Percentiles rank a stretch among this genome's conserved stretches.
These are phyloP conservation scores for Shinisaurus crocodilurus DNA, from an alignment of 2,113 vertebrate genomes.

Conservation along the genomic window DNA sequence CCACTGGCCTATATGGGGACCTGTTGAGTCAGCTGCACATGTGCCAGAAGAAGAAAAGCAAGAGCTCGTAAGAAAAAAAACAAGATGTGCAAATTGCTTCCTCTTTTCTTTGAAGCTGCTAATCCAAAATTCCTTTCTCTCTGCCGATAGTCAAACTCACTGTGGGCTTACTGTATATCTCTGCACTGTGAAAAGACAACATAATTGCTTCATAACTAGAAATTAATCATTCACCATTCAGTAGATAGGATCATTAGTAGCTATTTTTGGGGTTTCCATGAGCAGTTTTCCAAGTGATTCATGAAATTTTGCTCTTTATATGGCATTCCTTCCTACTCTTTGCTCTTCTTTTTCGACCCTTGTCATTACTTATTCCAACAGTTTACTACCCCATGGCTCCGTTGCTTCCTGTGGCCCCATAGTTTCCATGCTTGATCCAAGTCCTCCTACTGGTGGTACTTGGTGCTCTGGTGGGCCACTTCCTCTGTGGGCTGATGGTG, in stretches of 20 bases:
- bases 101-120: neutral
- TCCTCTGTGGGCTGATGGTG: neutral
- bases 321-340: conserved; percentile 46
- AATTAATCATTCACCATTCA: conserved; percentile 31
- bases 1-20: neutral
- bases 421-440: neutral
- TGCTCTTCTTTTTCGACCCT: neutral
- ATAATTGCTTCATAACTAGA: conserved; percentile 6
- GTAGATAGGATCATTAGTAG: neutral
- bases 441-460: neutral
- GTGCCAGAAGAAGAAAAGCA: neutral
- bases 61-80: neutral
- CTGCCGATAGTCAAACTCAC: neutral
- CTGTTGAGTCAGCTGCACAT: neutral
- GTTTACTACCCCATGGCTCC: neutral
- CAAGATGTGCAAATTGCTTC: conserved; percentile 17
- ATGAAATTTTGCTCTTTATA: neutral
- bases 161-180: conserved; percentile 22
- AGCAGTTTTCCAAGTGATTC: conserved; percentile 41
- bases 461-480: neutral
- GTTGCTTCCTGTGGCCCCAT: conserved; percentile 1
- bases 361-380: conserved; percentile 44
- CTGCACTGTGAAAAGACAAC: conserved; percentile 26
- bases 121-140: conserved; percentile 13
- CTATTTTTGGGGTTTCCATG: conserved; percentile 16